phyloP scores from a whole-genome alignment of 2,113 vertebrate species.

The Otolemur garnettii region DNA sequence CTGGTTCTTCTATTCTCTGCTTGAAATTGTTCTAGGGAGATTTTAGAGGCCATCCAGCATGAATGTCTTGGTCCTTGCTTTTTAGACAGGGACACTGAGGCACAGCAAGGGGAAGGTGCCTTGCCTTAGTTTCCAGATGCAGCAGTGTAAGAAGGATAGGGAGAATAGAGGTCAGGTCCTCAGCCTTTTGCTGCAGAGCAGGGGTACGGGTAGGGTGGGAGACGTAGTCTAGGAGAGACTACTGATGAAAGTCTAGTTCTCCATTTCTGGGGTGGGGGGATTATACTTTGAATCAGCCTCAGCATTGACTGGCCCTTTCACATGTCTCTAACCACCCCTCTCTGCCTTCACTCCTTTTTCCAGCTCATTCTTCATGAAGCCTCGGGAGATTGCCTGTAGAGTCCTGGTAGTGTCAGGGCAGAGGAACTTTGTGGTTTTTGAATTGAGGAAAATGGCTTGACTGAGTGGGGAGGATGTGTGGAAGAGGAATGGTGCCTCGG shows the following conservation, averaged over 20 bases:
- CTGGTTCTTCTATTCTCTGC: too few relatives aligned
- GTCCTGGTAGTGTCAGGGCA: accelerated
- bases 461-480: background rate
- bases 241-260: background rate
- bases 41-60: background rate
- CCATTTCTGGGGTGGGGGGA: background rate
- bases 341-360: background rate
- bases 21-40: background rate
- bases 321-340: background rate
- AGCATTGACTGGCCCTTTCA: too few relatives aligned
- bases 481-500: background rate
- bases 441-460: background rate
- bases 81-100: background rate
- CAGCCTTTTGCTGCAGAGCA: background rate
- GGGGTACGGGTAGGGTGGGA: background rate
- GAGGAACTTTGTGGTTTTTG: background rate
- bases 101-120: background rate
- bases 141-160: background rate
- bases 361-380: background rate
- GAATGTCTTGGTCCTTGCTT: accelerated
- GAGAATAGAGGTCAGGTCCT: background rate
- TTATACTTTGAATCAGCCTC: background rate
- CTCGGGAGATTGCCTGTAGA: background rate
- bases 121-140: background rate
- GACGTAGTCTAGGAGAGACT: background rate